Base-by-base conservation (phyloP, 2,888 invertebrate genomes). In the Synergus japonicus region DNA sequence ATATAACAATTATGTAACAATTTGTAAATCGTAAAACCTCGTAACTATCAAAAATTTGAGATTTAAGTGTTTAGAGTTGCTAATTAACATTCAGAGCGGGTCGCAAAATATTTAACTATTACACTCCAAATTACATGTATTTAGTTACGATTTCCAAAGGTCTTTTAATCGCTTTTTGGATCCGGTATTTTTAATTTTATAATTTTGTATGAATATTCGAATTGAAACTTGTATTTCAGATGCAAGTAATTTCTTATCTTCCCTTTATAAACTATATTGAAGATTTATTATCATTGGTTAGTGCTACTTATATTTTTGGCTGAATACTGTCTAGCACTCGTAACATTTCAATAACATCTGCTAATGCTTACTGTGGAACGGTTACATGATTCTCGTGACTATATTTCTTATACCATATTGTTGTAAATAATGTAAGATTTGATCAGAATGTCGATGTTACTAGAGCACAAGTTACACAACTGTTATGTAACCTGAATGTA, bases 361-460 rank as follows among this genome's bases (percentile, higher is more conserved):
- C n/a, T 60, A 10, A 12, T 10, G 10, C 18, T 9, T 12, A 60
- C 12, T 22, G 10, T 12, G 5, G 12, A 60, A 12, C 60, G 60
- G 12, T 60, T 10, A 4, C 3, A 22, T 10, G 18, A 60, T 22
- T 60, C 10, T 60, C 22, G 60, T 22, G 22, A n/a, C 22, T 12
- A 60, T 10, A 60, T 60, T 60, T 22, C 22, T 60, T 1, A 60
- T 12, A 22, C 4, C 60, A 22, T 0, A n/a, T 4, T 12, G 22
- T 60, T 60, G 18, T 22, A 60, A 60, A 60, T 60, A 60, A 18
- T 60, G 60, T 60, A 60, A 60, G 8, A 60, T 60, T 22, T 22
- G 60, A 22, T 60, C 60, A 22, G 12, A 60, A n/a, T 18, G 60
- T 22, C 22, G n/a, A 18, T 12, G 1, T 18, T 3, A 60, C 3